Percentiles rank a stretch among this genome's conserved stretches.
These are phyloP conservation scores for Physella acuta DNA, from an alignment of 1,140 invertebrate genomes.

Conservation along the genomic window DNA sequence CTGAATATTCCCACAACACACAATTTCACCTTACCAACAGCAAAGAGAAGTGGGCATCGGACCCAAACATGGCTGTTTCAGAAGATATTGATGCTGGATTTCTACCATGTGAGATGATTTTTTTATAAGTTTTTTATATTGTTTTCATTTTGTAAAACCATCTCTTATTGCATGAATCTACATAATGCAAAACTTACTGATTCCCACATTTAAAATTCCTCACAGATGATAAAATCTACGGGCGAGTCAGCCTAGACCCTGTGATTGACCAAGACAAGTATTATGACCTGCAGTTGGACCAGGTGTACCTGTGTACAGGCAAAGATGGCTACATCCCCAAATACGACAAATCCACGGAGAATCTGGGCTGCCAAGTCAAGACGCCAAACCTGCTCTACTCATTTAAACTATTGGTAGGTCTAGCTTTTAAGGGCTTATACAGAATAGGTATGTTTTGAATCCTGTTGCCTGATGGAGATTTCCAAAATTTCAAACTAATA, in stretches of 20 bases:
- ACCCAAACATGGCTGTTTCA: no score
- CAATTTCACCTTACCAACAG: constrained; percentile 54
- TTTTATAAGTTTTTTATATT: not conserved
- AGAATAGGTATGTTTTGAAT: not conserved
- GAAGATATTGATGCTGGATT: not conserved
- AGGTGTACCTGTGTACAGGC: constrained; percentile 61
- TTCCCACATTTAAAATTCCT: constrained; percentile 12
- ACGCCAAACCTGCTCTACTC: constrained; percentile 53
- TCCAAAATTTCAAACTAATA: not conserved
- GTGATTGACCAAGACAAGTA: constrained; percentile 52
- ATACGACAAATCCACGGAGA: constrained; percentile 55
- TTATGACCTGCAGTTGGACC: constrained; percentile 55
- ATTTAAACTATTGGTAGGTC: constrained; percentile 32
- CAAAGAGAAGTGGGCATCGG: constrained; percentile 55
- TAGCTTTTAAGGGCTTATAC: not conserved
- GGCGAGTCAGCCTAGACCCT: constrained; percentile 57
- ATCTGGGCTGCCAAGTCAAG: constrained; percentile 59
- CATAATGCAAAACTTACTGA: no score
- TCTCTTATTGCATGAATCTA: no score
- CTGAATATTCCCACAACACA: constrained; percentile 55
- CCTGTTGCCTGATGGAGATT: not conserved
- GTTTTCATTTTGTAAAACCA: not conserved
- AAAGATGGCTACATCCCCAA: constrained; percentile 61
- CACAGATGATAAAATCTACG: constrained; percentile 58
- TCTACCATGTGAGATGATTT: not conserved